Conservation (phyloP, 2,797 vertebrate genomes). For the Momotus momota region DNA sequence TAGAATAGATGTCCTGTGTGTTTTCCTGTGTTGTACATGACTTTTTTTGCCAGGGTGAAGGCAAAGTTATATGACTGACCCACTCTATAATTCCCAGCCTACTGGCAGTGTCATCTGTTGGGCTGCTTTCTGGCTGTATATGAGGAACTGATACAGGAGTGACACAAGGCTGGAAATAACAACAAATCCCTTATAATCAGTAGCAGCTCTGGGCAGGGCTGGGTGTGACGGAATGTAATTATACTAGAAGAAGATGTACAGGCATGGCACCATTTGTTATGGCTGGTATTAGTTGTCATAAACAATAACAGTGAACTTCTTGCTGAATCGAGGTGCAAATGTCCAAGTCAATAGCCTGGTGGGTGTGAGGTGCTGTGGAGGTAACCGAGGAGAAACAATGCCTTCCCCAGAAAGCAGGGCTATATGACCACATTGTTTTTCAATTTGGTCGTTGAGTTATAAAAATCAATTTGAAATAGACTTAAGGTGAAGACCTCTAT, state of each 20-base stretch:
- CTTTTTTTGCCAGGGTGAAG: background rate
- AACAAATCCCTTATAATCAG: background rate
- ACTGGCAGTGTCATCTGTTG: background rate
- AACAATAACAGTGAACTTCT: background rate
- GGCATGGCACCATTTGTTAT: background rate
- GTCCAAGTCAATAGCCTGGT: background rate
- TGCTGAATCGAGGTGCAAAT: background rate
- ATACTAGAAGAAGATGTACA: background rate
- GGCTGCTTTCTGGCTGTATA: background rate
- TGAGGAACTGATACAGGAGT: background rate
- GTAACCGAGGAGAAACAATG: background rate
- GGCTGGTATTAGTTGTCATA: background rate
- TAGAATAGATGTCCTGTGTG: background rate
- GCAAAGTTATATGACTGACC: background rate
- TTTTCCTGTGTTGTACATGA: background rate
- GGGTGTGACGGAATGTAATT: fast-evolving
- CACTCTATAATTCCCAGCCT: background rate
- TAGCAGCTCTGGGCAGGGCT: background rate
- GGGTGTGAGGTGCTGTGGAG: background rate
- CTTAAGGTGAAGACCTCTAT: background rate
- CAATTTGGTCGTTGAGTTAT: background rate
- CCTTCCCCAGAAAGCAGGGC: background rate
- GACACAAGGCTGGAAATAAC: background rate
- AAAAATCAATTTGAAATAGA: background rate
- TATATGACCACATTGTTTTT: background rate